Conservation (phyloP, 2,797 vertebrate species). For the Urosaurus nigricauda region DNA sequence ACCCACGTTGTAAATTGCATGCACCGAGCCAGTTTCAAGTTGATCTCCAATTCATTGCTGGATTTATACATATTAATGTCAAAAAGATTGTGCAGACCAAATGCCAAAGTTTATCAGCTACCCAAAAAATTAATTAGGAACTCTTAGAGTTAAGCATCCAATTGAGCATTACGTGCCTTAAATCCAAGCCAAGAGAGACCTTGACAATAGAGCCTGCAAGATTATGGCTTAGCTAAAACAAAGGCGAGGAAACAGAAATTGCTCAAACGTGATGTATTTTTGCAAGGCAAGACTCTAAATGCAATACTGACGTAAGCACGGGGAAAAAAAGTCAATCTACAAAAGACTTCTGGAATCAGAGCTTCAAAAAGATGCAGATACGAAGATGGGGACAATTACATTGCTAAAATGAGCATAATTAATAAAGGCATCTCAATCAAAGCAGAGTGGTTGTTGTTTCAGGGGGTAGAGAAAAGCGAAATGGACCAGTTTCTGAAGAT, state of each 20-base stretch:
- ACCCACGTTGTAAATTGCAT: slow-evolving; percentile 41
- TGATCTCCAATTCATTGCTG: slow-evolving; percentile 53
- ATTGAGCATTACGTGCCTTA: slow-evolving; percentile 66
- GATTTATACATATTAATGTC: slow-evolving; percentile 67
- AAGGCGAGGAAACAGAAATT: slow-evolving; percentile 56
- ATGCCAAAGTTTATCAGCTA: slow-evolving; percentile 67
- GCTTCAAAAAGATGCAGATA: slow-evolving; percentile 58
- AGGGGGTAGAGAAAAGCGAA: background rate
- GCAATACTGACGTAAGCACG: slow-evolving; percentile 68
- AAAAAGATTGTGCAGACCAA: slow-evolving; percentile 58
- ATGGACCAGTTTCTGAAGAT: background rate
- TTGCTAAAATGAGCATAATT: slow-evolving; percentile 34
- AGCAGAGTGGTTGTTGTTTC: background rate
- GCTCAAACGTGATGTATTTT: slow-evolving; percentile 58
- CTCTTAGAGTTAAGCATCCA: slow-evolving; percentile 64
- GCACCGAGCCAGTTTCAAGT: slow-evolving; percentile 50
- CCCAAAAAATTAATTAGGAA: slow-evolving; percentile 69
- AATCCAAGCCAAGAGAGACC: slow-evolving; percentile 67
- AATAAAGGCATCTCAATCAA: background rate
- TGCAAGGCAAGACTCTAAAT: slow-evolving; percentile 52
- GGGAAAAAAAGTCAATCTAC: slow-evolving; percentile 61
- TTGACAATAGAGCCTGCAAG: slow-evolving; percentile 63
- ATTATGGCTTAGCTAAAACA: slow-evolving; percentile 69
- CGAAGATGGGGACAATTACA: slow-evolving; percentile 22
- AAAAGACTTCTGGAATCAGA: slow-evolving; percentile 59